Conservation (phyloP, 2,888 invertebrate genomes). For the Eupithecia insigniata region DNA sequence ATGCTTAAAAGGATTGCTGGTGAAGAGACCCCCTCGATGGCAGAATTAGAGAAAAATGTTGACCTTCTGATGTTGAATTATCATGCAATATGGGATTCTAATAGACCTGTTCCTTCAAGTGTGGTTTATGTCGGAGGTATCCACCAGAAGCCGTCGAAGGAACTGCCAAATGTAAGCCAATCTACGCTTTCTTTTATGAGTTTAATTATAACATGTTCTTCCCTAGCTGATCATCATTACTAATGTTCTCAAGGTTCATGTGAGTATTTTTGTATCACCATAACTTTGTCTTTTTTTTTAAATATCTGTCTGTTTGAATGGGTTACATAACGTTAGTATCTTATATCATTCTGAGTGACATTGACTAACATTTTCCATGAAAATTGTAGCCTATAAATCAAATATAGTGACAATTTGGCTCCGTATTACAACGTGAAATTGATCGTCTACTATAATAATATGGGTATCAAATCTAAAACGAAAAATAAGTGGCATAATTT, state of each 20-base stretch:
- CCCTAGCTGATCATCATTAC: background rate
- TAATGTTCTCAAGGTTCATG: background rate
- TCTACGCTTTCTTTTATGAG: background rate
- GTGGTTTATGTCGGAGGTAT: constrained; percentile 67
- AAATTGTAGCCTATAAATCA: too few species aligned
- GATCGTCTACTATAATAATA: background rate
- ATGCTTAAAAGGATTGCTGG: constrained; percentile 47
- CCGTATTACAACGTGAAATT: background rate
- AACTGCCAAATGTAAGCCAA: constrained; percentile 63
- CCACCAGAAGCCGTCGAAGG: constrained; percentile 60
- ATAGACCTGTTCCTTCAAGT: constrained; percentile 66
- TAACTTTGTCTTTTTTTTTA: too few species aligned
- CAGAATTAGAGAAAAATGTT: constrained; percentile 50
- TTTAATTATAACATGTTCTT: background rate
- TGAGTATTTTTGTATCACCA: background rate
- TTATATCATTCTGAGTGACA: background rate
- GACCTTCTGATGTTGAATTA: constrained; percentile 68
- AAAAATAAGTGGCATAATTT: background rate
- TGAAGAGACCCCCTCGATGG: constrained; percentile 42
- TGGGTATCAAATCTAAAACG: background rate
- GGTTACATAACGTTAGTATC: too few species aligned
- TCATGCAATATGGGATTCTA: constrained; percentile 61
- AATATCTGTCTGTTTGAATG: too few species aligned
- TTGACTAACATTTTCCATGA: background rate
- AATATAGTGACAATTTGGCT: background rate